Base-by-base conservation (phyloP, 2,113 vertebrate genomes). In the Serilophus lunatus region DNA sequence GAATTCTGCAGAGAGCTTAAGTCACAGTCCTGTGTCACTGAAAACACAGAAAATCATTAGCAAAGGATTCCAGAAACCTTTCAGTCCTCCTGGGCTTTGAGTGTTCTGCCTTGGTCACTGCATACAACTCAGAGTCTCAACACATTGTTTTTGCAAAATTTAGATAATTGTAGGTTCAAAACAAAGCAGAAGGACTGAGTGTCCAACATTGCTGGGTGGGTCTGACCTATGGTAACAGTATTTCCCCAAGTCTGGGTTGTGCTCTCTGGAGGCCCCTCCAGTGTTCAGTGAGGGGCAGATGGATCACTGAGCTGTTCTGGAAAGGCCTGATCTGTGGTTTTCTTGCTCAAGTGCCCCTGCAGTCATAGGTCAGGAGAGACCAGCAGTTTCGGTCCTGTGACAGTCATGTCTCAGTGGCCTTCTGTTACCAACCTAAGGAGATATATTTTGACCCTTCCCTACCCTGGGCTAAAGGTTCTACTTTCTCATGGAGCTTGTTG, bases 131-230 rank as follows among this genome's bases (percentile, higher is more conserved):
- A 2, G 2, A 57, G 23, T 61, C 5, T 69, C 69, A 40, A 3
- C 12, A 10, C 0, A 2, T 2, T 2, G 9, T 3, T 76, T 65
- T 22, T 1, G 5, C 31, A 22, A 23, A 4, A 14, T 3, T 17
- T 20, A 7, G 19, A 0, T 3, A n/a, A 9, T 38, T 38, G 14
- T 31, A 63, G 16, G 36, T 1, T 78, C 54, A n/a, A 42, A 57
- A 33, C 1, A 17, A 36, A 66, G 63, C 57, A 33, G 63, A 13
- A 77, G 74, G 28, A 10, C 2, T 2, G 13, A 19, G 16, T 13
- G 60, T 26, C 69, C 18, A 3, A 15, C 11, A 6, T 12, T 79
- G 47, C 36, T 63, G 51, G 76, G 35, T 18, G 71, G 38, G 18
- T 9, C 35, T 56, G 33, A 61, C 13, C 51, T 19, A 4, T 7